Percentiles rank a stretch among this genome's conserved stretches.
Conservation (phyloP, 2,113 vertebrate species). For the Clarias macrocephalus region DNA sequence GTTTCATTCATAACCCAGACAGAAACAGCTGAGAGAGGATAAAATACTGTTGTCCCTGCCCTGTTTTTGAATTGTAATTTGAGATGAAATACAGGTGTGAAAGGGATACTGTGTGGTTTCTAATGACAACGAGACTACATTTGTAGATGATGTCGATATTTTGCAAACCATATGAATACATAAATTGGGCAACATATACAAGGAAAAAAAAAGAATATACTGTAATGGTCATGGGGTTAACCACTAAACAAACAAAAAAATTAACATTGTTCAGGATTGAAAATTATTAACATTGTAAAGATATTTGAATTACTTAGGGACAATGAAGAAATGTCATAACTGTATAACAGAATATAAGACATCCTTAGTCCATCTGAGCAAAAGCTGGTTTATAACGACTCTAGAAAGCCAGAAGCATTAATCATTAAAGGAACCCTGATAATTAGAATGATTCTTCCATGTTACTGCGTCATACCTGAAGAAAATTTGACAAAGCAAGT, state of each 20-base stretch:
- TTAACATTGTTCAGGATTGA: too few species aligned
- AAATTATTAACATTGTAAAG: background rate
- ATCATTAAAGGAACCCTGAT: background rate
- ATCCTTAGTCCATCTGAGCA: background rate
- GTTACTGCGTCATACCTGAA: background rate
- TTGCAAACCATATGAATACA: background rate
- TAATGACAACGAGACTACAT: constrained; percentile 4
- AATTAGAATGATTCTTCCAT: too few species aligned
- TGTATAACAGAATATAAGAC: background rate
- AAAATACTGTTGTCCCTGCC: constrained; percentile 34
- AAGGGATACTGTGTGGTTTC: constrained; percentile 26
- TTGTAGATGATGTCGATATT: background rate
- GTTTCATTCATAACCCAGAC: constrained; percentile 40
- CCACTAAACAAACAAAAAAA: background rate
- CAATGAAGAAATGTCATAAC: background rate
- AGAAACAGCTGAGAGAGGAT: constrained; percentile 34
- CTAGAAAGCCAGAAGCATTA: too few species aligned
- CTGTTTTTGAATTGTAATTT: constrained; percentile 38
- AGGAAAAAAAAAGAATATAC: background rate
- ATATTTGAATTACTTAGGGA: background rate
- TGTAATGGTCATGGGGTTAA: background rate
- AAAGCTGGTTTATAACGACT: background rate
- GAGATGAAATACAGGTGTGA: constrained; percentile 29
- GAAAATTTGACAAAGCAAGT: background rate
- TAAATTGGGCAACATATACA: background rate